Evolutionary conservation across 2,888 invertebrate species (phyloP), one percentile per base, ranked within the genome.

Genomic region (Eurois occulta): DNA sequence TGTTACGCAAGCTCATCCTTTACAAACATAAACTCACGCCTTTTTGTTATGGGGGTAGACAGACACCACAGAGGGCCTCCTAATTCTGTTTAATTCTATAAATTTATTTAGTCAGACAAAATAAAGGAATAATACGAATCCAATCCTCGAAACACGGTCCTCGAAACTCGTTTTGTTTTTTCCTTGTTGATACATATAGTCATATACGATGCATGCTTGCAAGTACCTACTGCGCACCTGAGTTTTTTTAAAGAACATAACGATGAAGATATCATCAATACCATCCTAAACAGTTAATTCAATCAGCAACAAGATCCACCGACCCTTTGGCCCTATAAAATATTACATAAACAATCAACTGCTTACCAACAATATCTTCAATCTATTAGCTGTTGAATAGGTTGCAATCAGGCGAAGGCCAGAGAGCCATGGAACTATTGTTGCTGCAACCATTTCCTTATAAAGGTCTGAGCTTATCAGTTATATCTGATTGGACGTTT

Each of bases 371-470:
- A 77, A 71, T 86, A 88, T 88, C 76, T 78, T 43, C 60, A 71
- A 78, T 87, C 75, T 77, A 72, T 82, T 64, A 70, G 32, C 68
- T 38, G 55, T 72, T 73, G 72, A 82, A 82, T 68, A 69, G 55
- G 52, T 35, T 65, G 87, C 64, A 80, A 78, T 86, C 72, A 86
- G 76, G 80, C 65, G 76, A 86, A 83, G 86, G 88, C 52, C 76
- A 24, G 8, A 21, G 11, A 66, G 35, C 62, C 64, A 71, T 60
- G 11, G 68, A 66, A 28, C 71, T 73, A 76, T 77, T 79, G 83
- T 82, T 74, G 86, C 79, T 74, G 72, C 66, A 87, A 83, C 28
- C 6, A 65, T 69, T 86, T 87, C 86, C 86, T 86, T 85, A 70
- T 87, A 82, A 64, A 74, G 75, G 67, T 77, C 28, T 65, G 32